A percentile compares a stretch with the other conserved stretches of the same genome.
These are phyloP conservation scores for Elymnias hypermnestra DNA, from an alignment of 1,140 invertebrate species.

Conservation along the genomic window DNA sequence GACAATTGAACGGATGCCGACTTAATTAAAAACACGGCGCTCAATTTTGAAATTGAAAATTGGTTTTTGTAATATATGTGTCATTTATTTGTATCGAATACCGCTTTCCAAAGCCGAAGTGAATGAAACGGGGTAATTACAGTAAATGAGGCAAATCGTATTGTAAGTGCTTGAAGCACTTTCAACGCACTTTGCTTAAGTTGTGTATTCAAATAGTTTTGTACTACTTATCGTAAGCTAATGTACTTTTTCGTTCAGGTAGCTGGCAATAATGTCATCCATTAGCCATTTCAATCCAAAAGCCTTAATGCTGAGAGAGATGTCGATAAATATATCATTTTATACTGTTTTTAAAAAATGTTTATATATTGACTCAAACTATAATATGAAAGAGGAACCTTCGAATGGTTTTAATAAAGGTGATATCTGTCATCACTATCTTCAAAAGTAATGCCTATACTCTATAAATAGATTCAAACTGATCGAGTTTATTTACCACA, in stretches of 20 bases:
- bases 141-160: constrained; percentile 57
- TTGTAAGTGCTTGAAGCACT: constrained; percentile 57
- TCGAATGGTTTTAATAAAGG: no score
- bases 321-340: constrained; percentile 38
- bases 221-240: constrained; percentile 61
- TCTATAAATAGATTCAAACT: no score
- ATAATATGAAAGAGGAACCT: no score
- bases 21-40: constrained; percentile 19
- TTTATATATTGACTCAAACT: no score
- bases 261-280: constrained; percentile 58
- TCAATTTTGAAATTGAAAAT: constrained; percentile 21
- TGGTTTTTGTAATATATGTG: constrained; percentile 18
- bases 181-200: constrained; percentile 55
- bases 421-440: no score
- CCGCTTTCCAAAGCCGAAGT: constrained; percentile 32
- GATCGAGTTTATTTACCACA: no score
- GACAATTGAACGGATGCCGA: constrained; percentile 24
- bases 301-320: constrained; percentile 38
- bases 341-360: no score
- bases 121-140: constrained; percentile 48
- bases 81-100: constrained; percentile 17
- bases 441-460: no score
- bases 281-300: constrained; percentile 58
- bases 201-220: constrained; percentile 70
- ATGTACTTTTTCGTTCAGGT: constrained; percentile 65